phyloP scores from a whole-genome alignment of 2,888 invertebrate species.

The Cryptophagus acutangulus region DNA sequence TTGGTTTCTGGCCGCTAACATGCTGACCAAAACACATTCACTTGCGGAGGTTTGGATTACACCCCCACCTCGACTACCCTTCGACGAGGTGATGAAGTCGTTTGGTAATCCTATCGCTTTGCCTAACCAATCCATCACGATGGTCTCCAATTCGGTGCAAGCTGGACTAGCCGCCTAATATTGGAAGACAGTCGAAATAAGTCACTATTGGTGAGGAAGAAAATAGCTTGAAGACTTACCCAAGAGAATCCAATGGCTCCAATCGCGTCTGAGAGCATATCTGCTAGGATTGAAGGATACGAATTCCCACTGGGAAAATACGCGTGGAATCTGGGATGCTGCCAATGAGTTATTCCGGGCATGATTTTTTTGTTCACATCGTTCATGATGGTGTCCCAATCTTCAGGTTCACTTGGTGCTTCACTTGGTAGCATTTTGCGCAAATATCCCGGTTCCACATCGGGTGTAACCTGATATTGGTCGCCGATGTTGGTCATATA shows the following conservation, averaged over 20 bases:
- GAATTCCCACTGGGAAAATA: slow-evolving; percentile 98
- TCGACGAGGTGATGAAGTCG: slow-evolving; percentile 55
- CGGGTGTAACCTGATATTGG: slow-evolving; percentile 81
- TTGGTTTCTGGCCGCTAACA: slow-evolving; percentile 70
- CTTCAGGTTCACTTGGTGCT: slow-evolving; percentile 77
- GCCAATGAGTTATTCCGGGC: slow-evolving; percentile 98
- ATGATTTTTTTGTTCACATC: slow-evolving; percentile 90
- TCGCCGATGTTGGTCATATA: slow-evolving; percentile 78
- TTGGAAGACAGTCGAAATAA: slow-evolving; percentile 13
- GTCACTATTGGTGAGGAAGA: too few relatives aligned
- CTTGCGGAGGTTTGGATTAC: slow-evolving; percentile 81
- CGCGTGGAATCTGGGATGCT: slow-evolving; percentile 97
- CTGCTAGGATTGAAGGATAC: slow-evolving; percentile 94
- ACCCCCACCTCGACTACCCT: slow-evolving; percentile 66
- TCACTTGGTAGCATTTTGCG: slow-evolving; percentile 70
- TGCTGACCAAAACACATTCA: slow-evolving; percentile 72
- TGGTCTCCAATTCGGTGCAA: slow-evolving; percentile 85
- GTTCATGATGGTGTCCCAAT: slow-evolving; percentile 83
- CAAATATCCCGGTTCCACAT: slow-evolving; percentile 88
- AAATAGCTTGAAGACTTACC: too few relatives aligned
- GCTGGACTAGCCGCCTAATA: slow-evolving; percentile 93
- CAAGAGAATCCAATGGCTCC: slow-evolving; percentile 99
- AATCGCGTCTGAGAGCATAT: slow-evolving; percentile 94
- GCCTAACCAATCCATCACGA: slow-evolving; percentile 79
- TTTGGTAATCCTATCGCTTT: slow-evolving; percentile 69